Percentiles rank a stretch among this genome's conserved stretches.
Conservation (phyloP, 2,797 vertebrate species). For the Notolepis coatsorum region DNA sequence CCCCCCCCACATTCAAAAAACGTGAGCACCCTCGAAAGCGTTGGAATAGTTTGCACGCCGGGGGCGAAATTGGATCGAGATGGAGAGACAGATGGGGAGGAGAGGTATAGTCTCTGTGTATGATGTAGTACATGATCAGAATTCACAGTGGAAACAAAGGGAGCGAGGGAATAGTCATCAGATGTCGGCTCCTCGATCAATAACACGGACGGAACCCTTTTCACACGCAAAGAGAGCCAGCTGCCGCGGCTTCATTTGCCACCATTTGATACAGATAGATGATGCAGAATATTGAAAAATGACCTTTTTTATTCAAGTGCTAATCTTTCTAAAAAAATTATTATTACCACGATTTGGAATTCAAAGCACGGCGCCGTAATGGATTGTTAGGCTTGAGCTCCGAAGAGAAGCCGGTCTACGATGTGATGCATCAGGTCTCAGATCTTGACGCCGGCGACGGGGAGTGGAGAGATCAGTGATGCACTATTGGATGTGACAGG, state of each 20-base stretch:
- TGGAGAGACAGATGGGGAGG: slow-evolving; percentile 44
- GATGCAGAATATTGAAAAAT: slow-evolving; percentile 41
- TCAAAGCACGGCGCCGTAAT: slow-evolving; percentile 43
- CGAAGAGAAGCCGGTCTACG: slow-evolving; percentile 41
- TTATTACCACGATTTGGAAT: slow-evolving; percentile 48
- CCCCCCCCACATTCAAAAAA: too few relatives aligned
- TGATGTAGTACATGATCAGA: too few relatives aligned
- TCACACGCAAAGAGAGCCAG: slow-evolving; percentile 45
- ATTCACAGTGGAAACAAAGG: slow-evolving; percentile 43
- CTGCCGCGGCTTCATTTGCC: slow-evolving; percentile 42
- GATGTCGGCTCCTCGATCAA: slow-evolving; percentile 43
- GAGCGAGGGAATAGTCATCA: slow-evolving; percentile 51
- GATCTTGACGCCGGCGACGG: slow-evolving; percentile 48
- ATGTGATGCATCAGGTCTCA: slow-evolving; percentile 55
- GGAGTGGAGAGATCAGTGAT: slow-evolving; percentile 61
- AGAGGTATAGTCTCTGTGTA: too few relatives aligned
- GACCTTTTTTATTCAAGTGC: slow-evolving; percentile 40
- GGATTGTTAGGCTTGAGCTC: slow-evolving; percentile 46
- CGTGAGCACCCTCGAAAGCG: slow-evolving; percentile 18
- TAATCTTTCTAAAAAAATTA: slow-evolving; percentile 54
- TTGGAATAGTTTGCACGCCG: slow-evolving; percentile 39
- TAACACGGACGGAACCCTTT: slow-evolving; percentile 45
- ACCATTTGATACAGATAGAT: slow-evolving; percentile 43
- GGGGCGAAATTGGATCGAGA: slow-evolving; percentile 44
- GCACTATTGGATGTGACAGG: slow-evolving; percentile 51